These are phyloP conservation scores for Mastomys natalensis DNA, from an alignment of 2,113 vertebrate species.

Conservation along the genomic window DNA sequence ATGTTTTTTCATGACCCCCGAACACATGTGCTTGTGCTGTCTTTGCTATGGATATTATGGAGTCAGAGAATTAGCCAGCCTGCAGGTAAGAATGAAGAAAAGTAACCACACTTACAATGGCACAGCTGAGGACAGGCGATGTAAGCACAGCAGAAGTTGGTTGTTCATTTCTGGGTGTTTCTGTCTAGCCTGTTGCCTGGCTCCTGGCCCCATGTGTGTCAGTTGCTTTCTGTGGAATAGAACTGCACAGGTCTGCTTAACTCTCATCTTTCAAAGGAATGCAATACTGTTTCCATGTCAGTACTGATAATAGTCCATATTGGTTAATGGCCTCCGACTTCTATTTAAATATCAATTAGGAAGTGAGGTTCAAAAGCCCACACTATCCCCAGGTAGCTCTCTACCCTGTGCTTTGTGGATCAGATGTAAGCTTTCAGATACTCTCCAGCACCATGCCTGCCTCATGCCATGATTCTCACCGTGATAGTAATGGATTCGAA, in stretches of 20 bases:
- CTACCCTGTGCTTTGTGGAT: background rate
- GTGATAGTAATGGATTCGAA: background rate
- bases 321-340: slow-evolving; percentile 64
- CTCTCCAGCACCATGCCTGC: background rate
- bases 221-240: slow-evolving; percentile 61
- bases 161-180: slow-evolving; percentile 76
- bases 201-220: slow-evolving; percentile 77
- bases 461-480: background rate
- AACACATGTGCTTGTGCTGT: slow-evolving; percentile 48
- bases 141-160: slow-evolving; percentile 69
- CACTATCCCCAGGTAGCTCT: background rate
- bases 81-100: slow-evolving; percentile 78
- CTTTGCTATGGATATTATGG: slow-evolving; percentile 57
- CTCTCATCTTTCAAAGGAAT: slow-evolving; percentile 71
- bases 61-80: slow-evolving; percentile 74
- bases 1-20: slow-evolving; percentile 53
- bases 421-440: background rate
- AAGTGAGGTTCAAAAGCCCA: background rate
- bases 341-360: slow-evolving; percentile 82
- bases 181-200: slow-evolving; percentile 72
- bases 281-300: slow-evolving; percentile 69
- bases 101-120: slow-evolving; percentile 77
- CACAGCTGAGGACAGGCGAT: slow-evolving; percentile 76
- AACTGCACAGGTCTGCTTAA: slow-evolving; percentile 62
- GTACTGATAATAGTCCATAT: slow-evolving; percentile 68